A percentile compares a stretch with the other conserved stretches of the same genome.
Evolutionary conservation across 2,888 invertebrate genomes (phyloP).

Genomic region (Ectemnius lituratus): DNA sequence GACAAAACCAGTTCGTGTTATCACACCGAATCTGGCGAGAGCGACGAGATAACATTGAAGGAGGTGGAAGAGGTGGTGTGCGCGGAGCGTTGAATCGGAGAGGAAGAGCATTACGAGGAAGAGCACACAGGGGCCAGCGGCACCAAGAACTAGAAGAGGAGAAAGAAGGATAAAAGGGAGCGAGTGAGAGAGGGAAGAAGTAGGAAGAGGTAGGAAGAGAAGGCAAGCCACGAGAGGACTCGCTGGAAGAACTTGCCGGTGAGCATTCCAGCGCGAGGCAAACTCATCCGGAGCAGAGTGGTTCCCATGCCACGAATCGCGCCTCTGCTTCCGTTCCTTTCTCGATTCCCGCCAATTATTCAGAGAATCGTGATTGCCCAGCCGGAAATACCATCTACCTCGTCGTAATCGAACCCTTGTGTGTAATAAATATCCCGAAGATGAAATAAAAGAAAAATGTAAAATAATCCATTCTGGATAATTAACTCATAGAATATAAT

Average conservation of each 20-base stretch:
- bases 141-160: neutral
- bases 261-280: constrained; percentile 54
- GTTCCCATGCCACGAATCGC: constrained; percentile 53
- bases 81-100: neutral
- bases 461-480: neutral
- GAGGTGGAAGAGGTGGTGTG: too few species aligned
- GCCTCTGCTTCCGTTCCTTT: constrained; percentile 49
- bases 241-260: constrained; percentile 57
- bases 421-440: neutral
- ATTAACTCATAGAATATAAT: constrained; percentile 1
- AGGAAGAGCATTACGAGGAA: neutral
- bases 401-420: neutral
- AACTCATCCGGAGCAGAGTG: constrained; percentile 51
- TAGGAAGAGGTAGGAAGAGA: constrained; percentile 13
- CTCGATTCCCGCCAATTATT: constrained; percentile 43
- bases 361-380: constrained; percentile 36
- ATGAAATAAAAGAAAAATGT: neutral
- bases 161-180: constrained; percentile 23
- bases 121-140: neutral
- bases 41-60: too few species aligned
- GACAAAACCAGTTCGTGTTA: too few species aligned
- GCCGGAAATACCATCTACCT: constrained; percentile 19
- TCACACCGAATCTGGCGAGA: too few species aligned
- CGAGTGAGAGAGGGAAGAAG: neutral
- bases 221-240: constrained; percentile 11